Evolutionary conservation across 2,113 vertebrate species (phyloP).

Genomic region (Phodopus roborovskii): DNA sequence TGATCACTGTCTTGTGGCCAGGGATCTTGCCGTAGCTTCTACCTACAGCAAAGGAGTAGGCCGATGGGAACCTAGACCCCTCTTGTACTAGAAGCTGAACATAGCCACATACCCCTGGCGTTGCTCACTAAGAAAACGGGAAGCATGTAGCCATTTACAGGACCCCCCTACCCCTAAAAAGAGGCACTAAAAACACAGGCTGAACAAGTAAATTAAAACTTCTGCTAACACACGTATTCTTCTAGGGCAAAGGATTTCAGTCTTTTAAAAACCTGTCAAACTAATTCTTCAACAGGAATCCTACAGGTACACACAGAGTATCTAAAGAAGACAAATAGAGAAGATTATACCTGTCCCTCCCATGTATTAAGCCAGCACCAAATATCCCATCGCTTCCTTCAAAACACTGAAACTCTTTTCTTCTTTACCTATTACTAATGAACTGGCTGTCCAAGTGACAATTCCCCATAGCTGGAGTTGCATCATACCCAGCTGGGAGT

Average conservation of each 20-base stretch:
- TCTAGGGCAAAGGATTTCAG: not conserved
- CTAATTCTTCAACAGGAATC: constrained; percentile 51
- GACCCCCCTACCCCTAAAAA: not conserved
- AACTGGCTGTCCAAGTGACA: constrained; percentile 14
- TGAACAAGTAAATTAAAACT: not conserved
- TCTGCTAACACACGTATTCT: not conserved
- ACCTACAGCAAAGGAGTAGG: not conserved
- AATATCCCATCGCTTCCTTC: not conserved
- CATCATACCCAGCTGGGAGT: not conserved
- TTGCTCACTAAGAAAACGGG: not conserved
- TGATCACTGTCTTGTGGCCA: not conserved
- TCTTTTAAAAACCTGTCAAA: not conserved
- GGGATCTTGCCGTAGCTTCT: not conserved
- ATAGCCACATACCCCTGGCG: not conserved
- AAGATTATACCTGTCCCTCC: not conserved
- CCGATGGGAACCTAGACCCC: too few relatives aligned
- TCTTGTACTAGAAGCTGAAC: not conserved
- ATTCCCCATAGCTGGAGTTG: not conserved
- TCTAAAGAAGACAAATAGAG: constrained; percentile 27
- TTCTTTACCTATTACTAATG: not conserved
- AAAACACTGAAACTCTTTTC: not conserved
- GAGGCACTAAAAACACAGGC: not conserved
- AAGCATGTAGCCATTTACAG: not conserved
- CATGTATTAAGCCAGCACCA: not conserved
- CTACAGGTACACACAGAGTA: not conserved